A percentile compares a stretch with the other conserved stretches of the same genome.
These are phyloP conservation scores for Catostylus mosaicus DNA, from an alignment of 30 jellyfish, hydroid and myxozoan genomes.

Conservation along the genomic window DNA sequence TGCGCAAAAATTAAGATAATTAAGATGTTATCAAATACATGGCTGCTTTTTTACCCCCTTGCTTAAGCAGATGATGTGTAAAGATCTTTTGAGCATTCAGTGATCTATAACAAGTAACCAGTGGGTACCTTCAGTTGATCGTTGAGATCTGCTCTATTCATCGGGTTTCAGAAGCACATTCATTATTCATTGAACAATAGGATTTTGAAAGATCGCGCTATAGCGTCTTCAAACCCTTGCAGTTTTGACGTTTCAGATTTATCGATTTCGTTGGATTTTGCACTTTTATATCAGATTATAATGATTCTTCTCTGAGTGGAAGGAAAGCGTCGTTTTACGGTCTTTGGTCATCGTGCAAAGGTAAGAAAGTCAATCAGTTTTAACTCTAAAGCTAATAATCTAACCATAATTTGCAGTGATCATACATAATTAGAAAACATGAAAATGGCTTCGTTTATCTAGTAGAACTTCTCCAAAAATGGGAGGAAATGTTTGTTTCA, in stretches of 20 bases:
- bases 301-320: not conserved
- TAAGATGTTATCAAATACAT: too few relatives aligned
- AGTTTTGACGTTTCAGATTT: not conserved
- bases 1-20: too few relatives aligned
- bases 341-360: conserved; percentile 2
- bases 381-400: too few relatives aligned
- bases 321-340: not conserved
- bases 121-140: conserved; percentile 66
- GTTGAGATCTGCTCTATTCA: conserved; percentile 13
- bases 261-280: not conserved
- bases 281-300: not conserved
- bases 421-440: too few relatives aligned
- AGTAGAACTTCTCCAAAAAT: too few relatives aligned
- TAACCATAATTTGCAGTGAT: too few relatives aligned
- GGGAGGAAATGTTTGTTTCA: too few relatives aligned
- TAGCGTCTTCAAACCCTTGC: conserved; percentile 34
- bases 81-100: conserved; percentile 72
- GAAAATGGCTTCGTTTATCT: too few relatives aligned
- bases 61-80: conserved; percentile 12
- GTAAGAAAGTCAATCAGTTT: too few relatives aligned
- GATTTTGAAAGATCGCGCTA: conserved; percentile 17
- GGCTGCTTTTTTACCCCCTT: conserved; percentile 34
- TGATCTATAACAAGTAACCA: conserved; percentile 73
- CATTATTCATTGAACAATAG: conserved; percentile 31
- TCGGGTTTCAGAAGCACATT: conserved; percentile 6